phyloP scores from a whole-genome alignment of 2,797 vertebrate species.

The Myotis findleyi region DNA sequence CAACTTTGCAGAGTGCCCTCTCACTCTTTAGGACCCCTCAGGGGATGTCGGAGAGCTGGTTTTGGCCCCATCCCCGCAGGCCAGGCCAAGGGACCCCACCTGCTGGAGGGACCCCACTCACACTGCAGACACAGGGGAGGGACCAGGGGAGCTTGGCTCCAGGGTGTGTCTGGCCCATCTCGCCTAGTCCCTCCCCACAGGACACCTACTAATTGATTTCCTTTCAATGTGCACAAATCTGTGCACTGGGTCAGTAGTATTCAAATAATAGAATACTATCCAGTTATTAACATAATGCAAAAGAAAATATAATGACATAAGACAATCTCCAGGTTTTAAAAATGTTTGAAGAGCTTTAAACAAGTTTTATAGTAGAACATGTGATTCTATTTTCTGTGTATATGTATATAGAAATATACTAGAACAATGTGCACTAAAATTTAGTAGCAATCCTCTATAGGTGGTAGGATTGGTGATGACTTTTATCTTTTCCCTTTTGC shows the following conservation, averaged over 20 bases:
- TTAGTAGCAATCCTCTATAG: background rate
- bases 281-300: background rate
- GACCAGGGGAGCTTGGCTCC: no score
- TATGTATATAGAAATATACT: background rate
- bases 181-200: no score
- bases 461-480: background rate
- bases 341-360: background rate
- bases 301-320: background rate
- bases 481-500: slow-evolving; percentile 20
- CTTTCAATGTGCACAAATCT: no score
- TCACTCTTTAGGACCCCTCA: no score
- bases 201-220: no score
- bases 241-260: background rate
- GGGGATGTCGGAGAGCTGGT: no score
- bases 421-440: background rate
- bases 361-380: background rate
- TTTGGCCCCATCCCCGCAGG: no score
- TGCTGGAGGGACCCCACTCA: no score
- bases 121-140: no score
- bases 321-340: background rate
- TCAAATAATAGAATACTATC: background rate
- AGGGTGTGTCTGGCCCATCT: no score
- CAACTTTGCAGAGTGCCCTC: no score
- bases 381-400: background rate
- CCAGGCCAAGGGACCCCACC: no score